Evolutionary conservation across 1,140 invertebrate genomes (phyloP).

Genomic region (Adoxophyes honmai): DNA sequence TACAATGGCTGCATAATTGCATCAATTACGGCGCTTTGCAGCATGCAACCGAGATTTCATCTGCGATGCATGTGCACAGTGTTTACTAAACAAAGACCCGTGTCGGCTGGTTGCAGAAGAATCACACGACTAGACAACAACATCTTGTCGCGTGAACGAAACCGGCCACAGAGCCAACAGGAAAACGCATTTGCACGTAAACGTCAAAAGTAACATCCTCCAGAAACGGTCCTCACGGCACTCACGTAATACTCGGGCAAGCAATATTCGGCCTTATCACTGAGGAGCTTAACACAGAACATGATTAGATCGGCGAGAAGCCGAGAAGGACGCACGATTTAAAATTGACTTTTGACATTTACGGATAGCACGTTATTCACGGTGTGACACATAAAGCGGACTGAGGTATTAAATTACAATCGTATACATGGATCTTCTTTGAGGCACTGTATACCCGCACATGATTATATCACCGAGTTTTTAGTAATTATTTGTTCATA

Average conservation of each 20-base stretch:
- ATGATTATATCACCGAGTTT: conserved; percentile 71
- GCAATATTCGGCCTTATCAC: conserved; percentile 59
- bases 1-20: conserved; percentile 10
- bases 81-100: conserved; percentile 1
- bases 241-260: conserved; percentile 64
- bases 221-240: conserved; percentile 23
- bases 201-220: conserved; percentile 59
- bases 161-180: conserved; percentile 25
- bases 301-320: conserved; percentile 32
- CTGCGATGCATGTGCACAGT: conserved; percentile 1
- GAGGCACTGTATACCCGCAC: conserved; percentile 58
- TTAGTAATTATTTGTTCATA: conserved; percentile 65
- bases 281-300: conserved; percentile 60
- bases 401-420: conserved; percentile 68
- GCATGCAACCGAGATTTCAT: conserved; percentile 5
- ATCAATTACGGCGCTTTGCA: conserved; percentile 15
- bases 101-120: not conserved
- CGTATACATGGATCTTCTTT: conserved; percentile 65
- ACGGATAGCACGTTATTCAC: conserved; percentile 67
- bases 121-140: conserved; percentile 3
- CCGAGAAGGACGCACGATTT: conserved; percentile 24
- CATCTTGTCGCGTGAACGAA: conserved; percentile 1
- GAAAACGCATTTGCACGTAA: conserved; percentile 49
- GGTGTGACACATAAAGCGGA: conserved; percentile 64
- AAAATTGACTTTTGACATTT: conserved; percentile 66